phyloP scores from a whole-genome alignment of 2,113 vertebrate genomes.

The Herpetotheres cachinnans region DNA sequence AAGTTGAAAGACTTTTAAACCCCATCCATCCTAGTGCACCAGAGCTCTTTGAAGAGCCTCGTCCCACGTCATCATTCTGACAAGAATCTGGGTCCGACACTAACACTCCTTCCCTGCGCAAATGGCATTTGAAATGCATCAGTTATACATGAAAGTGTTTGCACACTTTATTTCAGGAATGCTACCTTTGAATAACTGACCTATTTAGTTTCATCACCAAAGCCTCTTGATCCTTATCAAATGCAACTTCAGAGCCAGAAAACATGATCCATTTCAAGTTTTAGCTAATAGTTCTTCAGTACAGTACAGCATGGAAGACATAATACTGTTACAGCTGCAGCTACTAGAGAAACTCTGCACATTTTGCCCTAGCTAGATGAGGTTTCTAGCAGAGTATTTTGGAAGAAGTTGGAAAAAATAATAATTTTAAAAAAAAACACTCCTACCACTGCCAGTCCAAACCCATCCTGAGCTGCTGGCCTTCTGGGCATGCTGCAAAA shows the following conservation, averaged over 20 bases:
- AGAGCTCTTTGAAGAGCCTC: neutral
- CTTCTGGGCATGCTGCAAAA: neutral
- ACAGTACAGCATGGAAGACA: neutral
- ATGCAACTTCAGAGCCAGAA: neutral
- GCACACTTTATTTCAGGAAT: neutral
- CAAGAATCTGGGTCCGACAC: neutral
- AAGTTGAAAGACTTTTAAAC: neutral
- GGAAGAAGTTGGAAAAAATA: neutral
- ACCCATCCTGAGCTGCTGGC: rapidly evolving
- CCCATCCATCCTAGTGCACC: neutral
- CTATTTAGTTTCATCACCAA: neutral
- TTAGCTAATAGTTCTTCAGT: neutral
- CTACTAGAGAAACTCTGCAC: neutral
- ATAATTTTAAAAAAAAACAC: rapidly evolving
- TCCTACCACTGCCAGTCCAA: neutral
- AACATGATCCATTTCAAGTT: neutral
- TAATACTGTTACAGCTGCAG: neutral
- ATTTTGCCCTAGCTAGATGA: neutral
- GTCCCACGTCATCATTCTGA: neutral
- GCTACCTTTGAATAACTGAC: neutral
- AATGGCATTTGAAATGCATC: neutral
- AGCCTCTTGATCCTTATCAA: neutral
- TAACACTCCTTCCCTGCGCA: neutral
- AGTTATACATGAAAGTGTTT: neutral
- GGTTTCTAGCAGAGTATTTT: neutral